Evolutionary conservation across 2,113 vertebrate species (phyloP).

Genomic region (Phycodurus eques): DNA sequence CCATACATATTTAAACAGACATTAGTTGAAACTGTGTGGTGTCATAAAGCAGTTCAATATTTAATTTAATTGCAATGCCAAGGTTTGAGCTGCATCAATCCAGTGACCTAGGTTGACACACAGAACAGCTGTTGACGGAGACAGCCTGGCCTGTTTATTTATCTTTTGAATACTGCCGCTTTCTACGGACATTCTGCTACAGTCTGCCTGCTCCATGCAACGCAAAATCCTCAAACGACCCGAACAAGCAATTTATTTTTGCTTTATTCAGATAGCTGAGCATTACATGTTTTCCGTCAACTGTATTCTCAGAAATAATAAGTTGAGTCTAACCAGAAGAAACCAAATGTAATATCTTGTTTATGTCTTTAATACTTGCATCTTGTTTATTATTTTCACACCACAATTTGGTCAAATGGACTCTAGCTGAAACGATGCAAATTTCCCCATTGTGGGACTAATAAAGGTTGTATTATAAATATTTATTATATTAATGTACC

Average conservation of each 20-base stretch:
- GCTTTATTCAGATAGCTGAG: neutral
- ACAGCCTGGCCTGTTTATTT: slow-evolving; percentile 21
- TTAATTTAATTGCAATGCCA: neutral
- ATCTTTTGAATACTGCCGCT: neutral
- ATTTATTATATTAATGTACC: no score
- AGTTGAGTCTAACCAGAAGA: no score
- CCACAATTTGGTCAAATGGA: no score
- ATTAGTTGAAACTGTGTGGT: neutral
- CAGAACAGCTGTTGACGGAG: slow-evolving; percentile 2
- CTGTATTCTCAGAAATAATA: no score
- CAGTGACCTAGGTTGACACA: neutral
- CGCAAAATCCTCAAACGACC: neutral
- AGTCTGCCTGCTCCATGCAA: slow-evolving; percentile 1
- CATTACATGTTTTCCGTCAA: neutral
- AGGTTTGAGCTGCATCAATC: neutral
- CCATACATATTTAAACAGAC: no score
- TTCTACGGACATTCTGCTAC: neutral
- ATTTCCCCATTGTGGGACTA: no score
- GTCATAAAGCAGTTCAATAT: neutral
- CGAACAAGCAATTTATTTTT: neutral
- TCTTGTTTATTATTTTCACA: no score
- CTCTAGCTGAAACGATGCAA: no score
- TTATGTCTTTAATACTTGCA: no score
- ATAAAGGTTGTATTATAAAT: no score
- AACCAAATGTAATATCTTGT: no score